Percentiles rank a stretch among this genome's conserved stretches.
Evolutionary conservation across 2,113 vertebrate genomes (phyloP).

Genomic region (Sinocyclocheilus rhinocerous): DNA sequence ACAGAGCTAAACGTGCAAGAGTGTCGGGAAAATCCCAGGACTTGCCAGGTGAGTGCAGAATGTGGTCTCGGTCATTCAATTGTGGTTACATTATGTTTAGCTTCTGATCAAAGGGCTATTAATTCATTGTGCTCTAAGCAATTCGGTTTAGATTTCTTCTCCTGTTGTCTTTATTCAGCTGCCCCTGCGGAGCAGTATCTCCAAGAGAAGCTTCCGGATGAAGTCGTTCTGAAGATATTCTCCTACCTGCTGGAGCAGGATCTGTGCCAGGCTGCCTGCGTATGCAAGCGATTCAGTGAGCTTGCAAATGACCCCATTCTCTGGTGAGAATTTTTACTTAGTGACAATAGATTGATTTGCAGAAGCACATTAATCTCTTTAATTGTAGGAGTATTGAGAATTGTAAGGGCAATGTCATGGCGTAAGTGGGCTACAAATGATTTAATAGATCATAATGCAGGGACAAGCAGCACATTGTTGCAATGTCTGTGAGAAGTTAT

Average conservation of each 20-base stretch:
- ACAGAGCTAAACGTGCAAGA: conserved; percentile 96
- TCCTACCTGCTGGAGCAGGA: conserved; percentile 98
- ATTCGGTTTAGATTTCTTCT: background rate
- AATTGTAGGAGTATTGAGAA: background rate
- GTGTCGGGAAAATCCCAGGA: conserved; percentile 97
- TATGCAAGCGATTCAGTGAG: conserved; percentile 98
- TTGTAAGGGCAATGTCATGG: background rate
- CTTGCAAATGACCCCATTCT: conserved; percentile 99
- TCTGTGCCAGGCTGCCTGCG: conserved; percentile 95
- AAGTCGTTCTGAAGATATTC: conserved; percentile 99
- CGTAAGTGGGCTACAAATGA: background rate
- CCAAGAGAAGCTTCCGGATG: conserved; percentile 98
- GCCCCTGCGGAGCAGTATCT: conserved; percentile 98
- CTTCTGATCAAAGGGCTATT: background rate
- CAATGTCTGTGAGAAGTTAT: background rate
- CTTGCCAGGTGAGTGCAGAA: conserved; percentile 83
- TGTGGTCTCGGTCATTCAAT: background rate
- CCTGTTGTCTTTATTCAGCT: conserved; percentile 71
- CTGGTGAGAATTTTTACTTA: conserved; percentile 81
- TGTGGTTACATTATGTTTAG: background rate
- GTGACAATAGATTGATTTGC: background rate
- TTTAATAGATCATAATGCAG: background rate
- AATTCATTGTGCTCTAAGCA: background rate
- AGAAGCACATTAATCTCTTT: background rate
- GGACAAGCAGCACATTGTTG: background rate